Percentiles rank a stretch among this genome's conserved stretches.
These are phyloP conservation scores for Nasonovia ribisnigri DNA, from an alignment of 2,888 invertebrate species.

Conservation along the genomic window DNA sequence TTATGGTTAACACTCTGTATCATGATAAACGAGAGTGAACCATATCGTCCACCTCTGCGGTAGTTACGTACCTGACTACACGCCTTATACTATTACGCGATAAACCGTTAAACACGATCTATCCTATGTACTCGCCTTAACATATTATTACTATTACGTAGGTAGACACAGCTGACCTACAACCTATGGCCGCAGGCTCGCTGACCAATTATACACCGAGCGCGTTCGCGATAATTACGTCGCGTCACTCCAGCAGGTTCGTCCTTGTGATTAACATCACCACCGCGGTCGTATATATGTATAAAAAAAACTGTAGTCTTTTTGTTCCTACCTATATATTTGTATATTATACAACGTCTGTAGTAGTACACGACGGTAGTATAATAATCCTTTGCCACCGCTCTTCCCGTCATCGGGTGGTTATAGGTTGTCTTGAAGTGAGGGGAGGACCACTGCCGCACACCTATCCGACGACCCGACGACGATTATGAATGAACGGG, in stretches of 20 bases:
- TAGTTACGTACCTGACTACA: neutral
- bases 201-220: neutral
- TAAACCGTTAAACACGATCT: neutral
- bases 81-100: neutral
- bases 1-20: neutral
- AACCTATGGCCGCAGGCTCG: neutral
- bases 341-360: neutral
- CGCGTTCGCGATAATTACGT: neutral
- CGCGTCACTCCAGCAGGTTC: constrained; percentile 4
- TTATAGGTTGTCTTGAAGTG: neutral
- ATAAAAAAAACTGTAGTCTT: neutral
- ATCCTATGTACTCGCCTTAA: neutral
- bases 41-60: neutral
- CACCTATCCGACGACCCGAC: neutral
- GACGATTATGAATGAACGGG: constrained; percentile 48
- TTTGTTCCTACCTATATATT: neutral
- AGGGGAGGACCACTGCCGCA: neutral
- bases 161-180: neutral
- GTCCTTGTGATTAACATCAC: constrained; percentile 23
- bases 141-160: neutral
- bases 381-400: neutral
- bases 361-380: neutral
- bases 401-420: neutral
- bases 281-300: neutral
- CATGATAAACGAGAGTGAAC: neutral